Base-by-base conservation (phyloP, 1,140 invertebrate genomes). In the Teleopsis dalmanni region DNA sequence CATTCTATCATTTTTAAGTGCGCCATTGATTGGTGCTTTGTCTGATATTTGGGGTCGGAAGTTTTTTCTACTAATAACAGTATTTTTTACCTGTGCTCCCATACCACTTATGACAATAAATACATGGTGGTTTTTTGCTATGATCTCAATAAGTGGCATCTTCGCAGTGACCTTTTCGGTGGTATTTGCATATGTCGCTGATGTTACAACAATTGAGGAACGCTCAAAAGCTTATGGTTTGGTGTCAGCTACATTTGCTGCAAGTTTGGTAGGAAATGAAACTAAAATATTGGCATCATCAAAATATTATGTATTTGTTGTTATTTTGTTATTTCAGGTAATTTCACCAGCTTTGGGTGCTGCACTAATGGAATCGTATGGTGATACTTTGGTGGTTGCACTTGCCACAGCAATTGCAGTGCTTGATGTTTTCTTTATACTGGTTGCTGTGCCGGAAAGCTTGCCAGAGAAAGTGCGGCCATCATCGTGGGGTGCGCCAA, bases 91-190 rank as follows among this genome's bases (percentile, higher is more conserved):
- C 5, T 99, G 96, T 77, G 87, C 91, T 52, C 97, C 97, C 31
- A 99, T 99, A 68, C 96, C 96, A 43, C 79, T 99, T 43, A 98
- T 99, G 91, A 94, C 89, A 65, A 88, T 99, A 63, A 98, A 97
- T 76, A 94, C 95, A 41, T 98, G 93, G 91, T 99, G 95, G 95
- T 99, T 99, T 74, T 99, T 99, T 77, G 95, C 95, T 40, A 94
- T 98, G 87, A 95, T 99, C 74, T 95, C 91, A 59, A 93, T 99
- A 69, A 96, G 92, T 54, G 96, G 96, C 48, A 86, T 98, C 51
- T 99, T 99, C 75, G 92, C 96, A 43, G 96, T 98, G 42, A 99
- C 96, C 35, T 99, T 99, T 73, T 94, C 90, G 43, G 95, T 99
- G 49, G 94, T 99, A 21, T 98, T 99, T 77, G 95, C 96, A 16